Evolutionary conservation across 2,888 invertebrate species (phyloP), one percentile per base, ranked within the genome.

Genomic region (Seira ritae): DNA sequence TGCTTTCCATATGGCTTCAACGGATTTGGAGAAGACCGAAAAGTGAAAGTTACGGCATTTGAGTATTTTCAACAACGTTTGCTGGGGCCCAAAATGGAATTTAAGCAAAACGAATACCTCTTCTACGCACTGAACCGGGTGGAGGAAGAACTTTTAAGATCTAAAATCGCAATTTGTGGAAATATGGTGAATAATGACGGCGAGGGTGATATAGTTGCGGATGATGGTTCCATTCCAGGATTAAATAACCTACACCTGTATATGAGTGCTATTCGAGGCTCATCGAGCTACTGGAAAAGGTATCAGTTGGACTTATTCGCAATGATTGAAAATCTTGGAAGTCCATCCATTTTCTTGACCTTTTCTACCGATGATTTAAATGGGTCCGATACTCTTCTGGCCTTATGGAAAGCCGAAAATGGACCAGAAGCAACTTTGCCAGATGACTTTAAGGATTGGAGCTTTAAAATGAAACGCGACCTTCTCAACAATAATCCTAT

Each of bases 351-450:
- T 4, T 85, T 85, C 22, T 12, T 85, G 0, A 85, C 85, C 8
- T 24, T 78, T 17, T 78, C 78, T 0, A 82, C 68, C 19, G 82
- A 85, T 24, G 82, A 85, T 24, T 60, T 85, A 8, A 82, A 85
- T 37, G 74, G 78, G 0, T 2, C 6, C n/a, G 82, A 85, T 24
- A 22, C 74, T 0, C 0, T 84, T 0, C 74, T 31, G n/a, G 80
- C 80, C 6, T 23, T 84, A 4, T 70, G 42, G 24, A 79, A 84
- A 75, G 80, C 84, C 1, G 60, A 73, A 19, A 12, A 79, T 50
- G 79, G 78, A 0, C n/a, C 15, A 1, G 22, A 42, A 24, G 31
- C 75, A 1, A 20, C 24, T 17, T n/a, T 80, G 6, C 62, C 42
- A n/a, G 6, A 23, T 1, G 17, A 37, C 20, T 60, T 72, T 15